A percentile compares a stretch with the other conserved stretches of the same genome.
Conservation (phyloP, 1,140 invertebrate species). For the Nylanderia fulva region DNA sequence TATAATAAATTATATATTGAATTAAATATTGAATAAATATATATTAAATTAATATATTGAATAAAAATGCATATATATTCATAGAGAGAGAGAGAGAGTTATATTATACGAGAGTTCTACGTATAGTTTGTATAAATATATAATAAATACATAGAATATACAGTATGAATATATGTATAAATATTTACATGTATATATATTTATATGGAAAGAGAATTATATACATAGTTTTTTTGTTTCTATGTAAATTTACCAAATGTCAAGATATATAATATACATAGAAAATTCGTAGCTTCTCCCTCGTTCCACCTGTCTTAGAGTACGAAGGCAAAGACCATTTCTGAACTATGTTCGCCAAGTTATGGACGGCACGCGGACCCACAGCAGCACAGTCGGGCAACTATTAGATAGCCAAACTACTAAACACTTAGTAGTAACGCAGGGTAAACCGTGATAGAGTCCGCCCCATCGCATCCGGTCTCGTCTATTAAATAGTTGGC, state of each 20-base stretch:
- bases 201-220: no score
- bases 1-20: no score
- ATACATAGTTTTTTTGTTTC: no score
- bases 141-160: no score
- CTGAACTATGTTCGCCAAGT: conserved; percentile 31
- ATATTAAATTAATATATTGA: no score
- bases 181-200: no score
- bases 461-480: not conserved
- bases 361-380: not conserved
- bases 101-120: no score
- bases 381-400: not conserved
- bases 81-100: no score
- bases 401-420: conserved; percentile 22
- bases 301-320: not conserved
- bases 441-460: not conserved
- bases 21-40: no score
- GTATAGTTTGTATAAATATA: no score
- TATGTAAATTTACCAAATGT: not conserved
- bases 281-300: not conserved
- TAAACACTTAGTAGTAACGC: not conserved
- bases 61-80: no score
- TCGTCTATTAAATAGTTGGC: not conserved
- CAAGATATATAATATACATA: not conserved
- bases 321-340: not conserved
- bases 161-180: no score